A percentile compares a stretch with the other conserved stretches of the same genome.
These are phyloP conservation scores for Tetramorium bicarinatum DNA, from an alignment of 2,888 invertebrate species.

Conservation along the genomic window DNA sequence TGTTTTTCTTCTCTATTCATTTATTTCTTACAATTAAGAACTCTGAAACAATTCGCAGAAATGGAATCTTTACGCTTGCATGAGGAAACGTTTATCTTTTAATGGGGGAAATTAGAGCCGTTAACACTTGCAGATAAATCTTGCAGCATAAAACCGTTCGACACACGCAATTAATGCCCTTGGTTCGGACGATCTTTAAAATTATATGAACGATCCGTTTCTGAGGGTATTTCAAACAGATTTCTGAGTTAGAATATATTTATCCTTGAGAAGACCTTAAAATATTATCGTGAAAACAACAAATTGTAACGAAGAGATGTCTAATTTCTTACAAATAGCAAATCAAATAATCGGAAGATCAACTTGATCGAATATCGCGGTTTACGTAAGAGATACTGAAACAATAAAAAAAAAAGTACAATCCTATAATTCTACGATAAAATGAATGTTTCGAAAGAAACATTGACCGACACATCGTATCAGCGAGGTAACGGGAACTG, in stretches of 20 bases:
- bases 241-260: slow-evolving; percentile 19
- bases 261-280: background rate
- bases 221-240: background rate
- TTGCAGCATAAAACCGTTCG: slow-evolving; percentile 4
- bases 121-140: background rate
- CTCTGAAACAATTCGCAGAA: background rate
- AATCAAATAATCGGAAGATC: background rate
- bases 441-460: slow-evolving; percentile 3
- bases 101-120: slow-evolving; percentile 16
- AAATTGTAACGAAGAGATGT: background rate
- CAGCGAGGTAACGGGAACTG: background rate
- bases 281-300: background rate
- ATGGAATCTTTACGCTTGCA: background rate
- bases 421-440: background rate
- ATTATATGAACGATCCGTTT: slow-evolving; percentile 9
- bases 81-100: background rate
- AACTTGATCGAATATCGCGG: background rate
- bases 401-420: background rate
- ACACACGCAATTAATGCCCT: slow-evolving; percentile 1
- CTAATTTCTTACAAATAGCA: background rate
- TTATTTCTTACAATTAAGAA: slow-evolving; percentile 6
- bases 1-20: background rate
- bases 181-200: slow-evolving; percentile 8
- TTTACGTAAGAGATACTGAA: background rate
- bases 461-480: background rate